Base-by-base conservation (phyloP, 2,113 vertebrate species). In the Planiliza haematocheilus region DNA sequence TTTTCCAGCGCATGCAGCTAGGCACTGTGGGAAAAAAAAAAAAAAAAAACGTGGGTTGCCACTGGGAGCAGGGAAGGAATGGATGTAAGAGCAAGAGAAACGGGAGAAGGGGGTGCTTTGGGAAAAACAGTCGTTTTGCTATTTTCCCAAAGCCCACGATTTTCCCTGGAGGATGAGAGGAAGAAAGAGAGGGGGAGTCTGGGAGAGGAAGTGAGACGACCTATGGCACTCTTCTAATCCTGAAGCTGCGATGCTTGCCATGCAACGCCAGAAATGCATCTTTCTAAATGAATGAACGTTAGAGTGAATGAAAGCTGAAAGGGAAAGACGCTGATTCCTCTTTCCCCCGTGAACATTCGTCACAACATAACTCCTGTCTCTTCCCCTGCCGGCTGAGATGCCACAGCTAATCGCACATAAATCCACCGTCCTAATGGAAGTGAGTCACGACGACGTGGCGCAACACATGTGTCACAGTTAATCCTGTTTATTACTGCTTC, bases 1-100 rank as follows among this genome's bases (percentile, higher is more conserved):
- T 50, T 66, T 53, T 79, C 48, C 56, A 56, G 72, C 77, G 77
- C 77, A 80, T 66, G 68, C 50, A 80, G 82, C 79, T 9, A 79
- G 68, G 65, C 80, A 71, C 77, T 89, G 88, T 91, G 91, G 91
- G 91, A 91, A 91, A 86, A 84, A 70, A 42, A 37, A 3, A 42
- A 14, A 37, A 24, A 43, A 39, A 39, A 14, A 20, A 70, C 56
- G 13, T 43, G 37, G 60, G 70, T 52, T 74, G 59, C 55, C 59
- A 66, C 67, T 70, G 77, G 65, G 77, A 71, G 66, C 2, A 21
- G 42, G 41, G 41, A 52, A 72, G 65, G 60, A 53, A 55, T 62
- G 60, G 81, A 51, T 62, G 49, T 64, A 73, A 56, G 45, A 74
- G 51, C 50, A 70, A 88, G 60, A 5, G 65, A 67, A 74, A 70